Base-by-base conservation (phyloP, 2,888 invertebrate species). In the Gandaritis pyraliata region DNA sequence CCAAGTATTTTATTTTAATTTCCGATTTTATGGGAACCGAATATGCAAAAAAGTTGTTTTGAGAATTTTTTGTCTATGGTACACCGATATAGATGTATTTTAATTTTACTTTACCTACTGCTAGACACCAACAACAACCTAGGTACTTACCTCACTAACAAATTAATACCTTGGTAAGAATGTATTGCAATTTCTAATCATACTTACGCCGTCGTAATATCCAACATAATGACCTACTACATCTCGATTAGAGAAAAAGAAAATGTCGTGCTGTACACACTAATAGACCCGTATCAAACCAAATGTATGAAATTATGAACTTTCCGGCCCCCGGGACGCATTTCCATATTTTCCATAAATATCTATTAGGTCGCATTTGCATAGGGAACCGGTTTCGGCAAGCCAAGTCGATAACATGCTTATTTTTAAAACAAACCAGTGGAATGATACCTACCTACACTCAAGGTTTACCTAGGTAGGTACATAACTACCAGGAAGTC, bases 281-380 rank as follows among this genome's bases (percentile, higher is more conserved):
- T 65, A 69, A 68, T 68, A 52, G 59, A 56, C 62, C 65, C 59
- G 64, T 66, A 68, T 65, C 66, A 59, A 55, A 61, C 49, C 64
- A 46, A 72, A 65, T 63, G 62, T 69, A 70, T 67, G 67, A 65
- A 68, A 71, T 71, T 71, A 70, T 58, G 53, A 43, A 45, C 63
- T 66, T 73, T 68, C 72, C 69, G 67, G 65, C 49, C 23, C 15
- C 39, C 41, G 51, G 56, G 52, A 65, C 60, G 56, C 51, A 73
- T 73, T 73, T 68, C 64, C 63, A 63, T 63, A 58, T 55, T 54
- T 58, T 58, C 50, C 69, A 69, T 72, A 68, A 63, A 68, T 66
- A 66, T 65, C 59, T 66, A 69, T 67, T 67, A 69, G 59, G 62
- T 61, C 51, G 59, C 62, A 33, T 53, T 62, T 46, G 39, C 30